These are phyloP conservation scores for Clunio marinus DNA, from an alignment of 2,888 invertebrate species.

Conservation along the genomic window DNA sequence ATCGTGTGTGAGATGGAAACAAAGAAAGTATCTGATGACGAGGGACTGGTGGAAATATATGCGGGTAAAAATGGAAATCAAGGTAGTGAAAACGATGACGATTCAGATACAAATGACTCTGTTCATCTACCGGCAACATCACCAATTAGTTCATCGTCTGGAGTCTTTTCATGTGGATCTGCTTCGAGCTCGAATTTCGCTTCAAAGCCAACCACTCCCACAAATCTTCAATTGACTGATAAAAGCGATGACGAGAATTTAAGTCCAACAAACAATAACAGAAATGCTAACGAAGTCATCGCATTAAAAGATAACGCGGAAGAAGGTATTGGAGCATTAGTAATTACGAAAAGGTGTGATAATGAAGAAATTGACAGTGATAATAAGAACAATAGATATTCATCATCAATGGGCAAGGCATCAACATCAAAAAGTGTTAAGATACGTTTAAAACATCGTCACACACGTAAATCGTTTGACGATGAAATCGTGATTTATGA, in stretches of 20 bases:
- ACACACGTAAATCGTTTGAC: constrained; percentile 19
- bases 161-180: constrained; percentile 22
- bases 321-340: constrained; percentile 24
- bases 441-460: constrained; percentile 23
- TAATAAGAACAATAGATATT: constrained; percentile 21
- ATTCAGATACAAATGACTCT: background rate
- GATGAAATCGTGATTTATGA: constrained; percentile 33
- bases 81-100: background rate
- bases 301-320: background rate
- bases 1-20: background rate
- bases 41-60: background rate
- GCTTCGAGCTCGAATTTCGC: constrained; percentile 11
- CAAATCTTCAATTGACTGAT: constrained; percentile 22
- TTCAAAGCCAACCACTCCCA: constrained; percentile 34
- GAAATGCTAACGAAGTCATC: background rate
- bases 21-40: background rate
- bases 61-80: constrained; percentile 6
- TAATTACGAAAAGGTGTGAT: constrained; percentile 30
- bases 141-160: constrained; percentile 20
- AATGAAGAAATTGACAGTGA: background rate
- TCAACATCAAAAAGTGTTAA: constrained; percentile 21
- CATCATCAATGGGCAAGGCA: background rate
- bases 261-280: background rate
- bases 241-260: constrained; percentile 16
- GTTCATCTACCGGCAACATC: constrained; percentile 20